Conservation (phyloP, 2,888 invertebrate genomes). For the Megamerina dolium region DNA sequence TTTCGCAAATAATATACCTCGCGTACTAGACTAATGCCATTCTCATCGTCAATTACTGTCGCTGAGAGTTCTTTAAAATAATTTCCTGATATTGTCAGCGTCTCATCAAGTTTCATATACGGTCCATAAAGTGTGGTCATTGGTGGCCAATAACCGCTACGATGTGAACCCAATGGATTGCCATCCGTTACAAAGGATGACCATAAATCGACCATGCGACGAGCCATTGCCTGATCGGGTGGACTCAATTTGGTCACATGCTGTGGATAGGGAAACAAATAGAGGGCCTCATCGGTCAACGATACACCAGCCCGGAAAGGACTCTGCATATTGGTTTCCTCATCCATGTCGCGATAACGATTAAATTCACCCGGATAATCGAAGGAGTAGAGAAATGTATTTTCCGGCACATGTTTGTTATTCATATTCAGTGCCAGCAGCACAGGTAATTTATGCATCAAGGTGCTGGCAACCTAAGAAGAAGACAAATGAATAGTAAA, state of each 20-base stretch:
- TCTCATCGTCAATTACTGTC: slow-evolving; percentile 36
- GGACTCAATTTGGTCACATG: slow-evolving; percentile 41
- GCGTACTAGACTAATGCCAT: slow-evolving; percentile 33
- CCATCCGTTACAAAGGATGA: slow-evolving; percentile 45
- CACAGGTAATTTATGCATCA: slow-evolving; percentile 50
- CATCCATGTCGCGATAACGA: slow-evolving; percentile 47
- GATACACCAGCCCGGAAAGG: slow-evolving; percentile 52
- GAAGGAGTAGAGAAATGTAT: slow-evolving; percentile 52
- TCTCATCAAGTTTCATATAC: slow-evolving; percentile 45
- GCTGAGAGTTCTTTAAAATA: slow-evolving; percentile 44
- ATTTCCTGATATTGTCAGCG: slow-evolving; percentile 39
- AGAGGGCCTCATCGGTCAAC: slow-evolving; percentile 56
- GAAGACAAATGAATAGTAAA: neutral
- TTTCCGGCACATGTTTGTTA: slow-evolving; percentile 39
- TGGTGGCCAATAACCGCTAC: slow-evolving; percentile 43
- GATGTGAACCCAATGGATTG: slow-evolving; percentile 35
- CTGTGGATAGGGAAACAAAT: slow-evolving; percentile 52
- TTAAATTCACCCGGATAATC: slow-evolving; percentile 50
- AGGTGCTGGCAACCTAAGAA: slow-evolving; percentile 50
- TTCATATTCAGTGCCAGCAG: slow-evolving; percentile 48
- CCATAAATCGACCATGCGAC: slow-evolving; percentile 50
- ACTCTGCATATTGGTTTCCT: slow-evolving; percentile 45
- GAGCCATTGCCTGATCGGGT: slow-evolving; percentile 46
- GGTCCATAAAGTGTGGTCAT: slow-evolving; percentile 46
- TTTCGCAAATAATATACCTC: slow-evolving; percentile 35